Evolutionary conservation across 1,140 invertebrate species (phyloP), one percentile per base, ranked within the genome.

Genomic region (Drosophila busckii): DNA sequence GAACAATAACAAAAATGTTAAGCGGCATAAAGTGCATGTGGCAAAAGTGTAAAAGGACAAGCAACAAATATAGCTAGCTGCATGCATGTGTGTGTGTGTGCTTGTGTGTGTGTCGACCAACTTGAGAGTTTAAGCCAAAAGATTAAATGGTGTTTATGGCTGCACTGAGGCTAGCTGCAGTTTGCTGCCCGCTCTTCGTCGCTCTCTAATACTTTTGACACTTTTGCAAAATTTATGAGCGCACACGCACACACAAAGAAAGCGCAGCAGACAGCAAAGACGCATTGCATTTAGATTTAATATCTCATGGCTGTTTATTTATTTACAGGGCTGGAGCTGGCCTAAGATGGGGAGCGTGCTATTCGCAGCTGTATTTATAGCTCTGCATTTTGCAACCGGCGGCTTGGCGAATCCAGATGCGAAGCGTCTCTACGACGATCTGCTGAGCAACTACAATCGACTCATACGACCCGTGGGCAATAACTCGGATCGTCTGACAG

Each of bases 391-490:
- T 89, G 88, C 90, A 87, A 90, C 88, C 89, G 90, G 88, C 88
- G 89, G 88, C 89, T 66, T 84, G 87, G 93, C 93, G 85, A 97
- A 97, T 90, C 94, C 94, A 80, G 95, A 97, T 88, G 95, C 96
- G 66, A 97, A 97, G 90, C 91, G 95, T 88, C 92, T 97, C 69
- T 97, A 97, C 90, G 96, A 98, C 90, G 96, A 97, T 89, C 91
- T 97, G 60, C 91, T 98, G 66, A 96, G 94, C 85, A 97, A 97
- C 89, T 99, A 99, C 91, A 99, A 99, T 90, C 92, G 97, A 70
- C 93, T 99, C 85, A 98, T 99, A 80, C 90, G 97, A 82, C 98
- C 98, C 34, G 97, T 99, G 59, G 94, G 94, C 62, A 97, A 99
- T 90, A 98, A 97, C 89, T 96, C 95, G 45, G 97, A 99, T 89